These are phyloP conservation scores for Drosophila tripunctata DNA, from an alignment of 2,888 invertebrate genomes.

Conservation along the genomic window DNA sequence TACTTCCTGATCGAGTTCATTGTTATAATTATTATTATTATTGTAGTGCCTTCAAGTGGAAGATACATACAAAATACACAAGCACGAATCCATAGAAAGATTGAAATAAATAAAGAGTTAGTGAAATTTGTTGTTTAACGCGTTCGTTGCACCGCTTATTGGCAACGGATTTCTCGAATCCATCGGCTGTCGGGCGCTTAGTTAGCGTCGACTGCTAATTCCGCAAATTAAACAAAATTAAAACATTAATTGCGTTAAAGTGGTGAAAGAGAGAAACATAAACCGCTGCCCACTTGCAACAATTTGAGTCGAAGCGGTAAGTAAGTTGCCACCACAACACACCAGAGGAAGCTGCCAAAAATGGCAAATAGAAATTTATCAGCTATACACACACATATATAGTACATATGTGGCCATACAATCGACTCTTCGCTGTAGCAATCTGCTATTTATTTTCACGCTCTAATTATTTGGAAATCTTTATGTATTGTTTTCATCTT, in stretches of 20 bases:
- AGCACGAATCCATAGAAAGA: no score
- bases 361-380: conserved; percentile 73
- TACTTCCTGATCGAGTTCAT: conserved; percentile 44
- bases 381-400: conserved; percentile 20
- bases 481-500: conserved; percentile 46
- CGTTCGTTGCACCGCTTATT: conserved; percentile 43
- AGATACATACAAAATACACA: conserved; percentile 14
- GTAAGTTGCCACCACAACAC: conserved; percentile 30
- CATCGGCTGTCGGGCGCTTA: neutral
- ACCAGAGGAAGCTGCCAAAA: conserved; percentile 60
- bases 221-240: conserved; percentile 58
- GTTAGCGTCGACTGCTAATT: conserved; percentile 43
- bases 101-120: conserved; percentile 28
- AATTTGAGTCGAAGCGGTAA: conserved; percentile 48
- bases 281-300: conserved; percentile 54
- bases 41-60: conserved; percentile 24
- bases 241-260: conserved; percentile 53
- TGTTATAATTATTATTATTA: neutral
- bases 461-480: conserved; percentile 79
- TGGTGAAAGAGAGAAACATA: conserved; percentile 39
- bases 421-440: conserved; percentile 46
- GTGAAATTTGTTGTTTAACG: conserved; percentile 60
- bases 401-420: conserved; percentile 1
- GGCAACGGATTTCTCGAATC: conserved; percentile 38
- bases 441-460: conserved; percentile 76